Evolutionary conservation across 92 coral and sea anemone species (phyloP).

Genomic region (Nematostella vectensis): DNA sequence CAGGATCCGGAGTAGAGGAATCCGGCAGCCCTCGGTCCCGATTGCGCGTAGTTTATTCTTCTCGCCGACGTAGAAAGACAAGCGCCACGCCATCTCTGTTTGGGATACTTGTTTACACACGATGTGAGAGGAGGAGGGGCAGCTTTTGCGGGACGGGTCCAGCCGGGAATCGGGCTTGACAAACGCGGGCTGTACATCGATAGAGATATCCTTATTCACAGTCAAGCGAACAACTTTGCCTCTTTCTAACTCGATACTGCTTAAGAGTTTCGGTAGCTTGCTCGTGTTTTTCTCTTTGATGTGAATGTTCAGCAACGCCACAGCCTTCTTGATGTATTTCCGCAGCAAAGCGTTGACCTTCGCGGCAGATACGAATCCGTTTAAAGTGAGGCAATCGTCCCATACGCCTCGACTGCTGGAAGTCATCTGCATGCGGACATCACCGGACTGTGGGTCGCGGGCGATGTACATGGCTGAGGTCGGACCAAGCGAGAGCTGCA

Average conservation of each 20-base stretch:
- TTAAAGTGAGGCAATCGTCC: constrained; percentile 92
- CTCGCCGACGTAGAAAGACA: constrained; percentile 87
- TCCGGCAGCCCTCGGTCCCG: constrained; percentile 86
- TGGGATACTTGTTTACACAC: constrained; percentile 67
- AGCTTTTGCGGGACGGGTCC: constrained; percentile 80
- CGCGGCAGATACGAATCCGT: constrained; percentile 88
- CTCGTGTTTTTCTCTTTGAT: constrained; percentile 66
- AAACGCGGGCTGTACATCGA: constrained; percentile 88
- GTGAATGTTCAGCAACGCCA: constrained; percentile 65
- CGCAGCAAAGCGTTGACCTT: constrained; percentile 84
- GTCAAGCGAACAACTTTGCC: constrained; percentile 74
- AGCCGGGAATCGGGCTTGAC: constrained; percentile 92
- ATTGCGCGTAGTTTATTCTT: constrained; percentile 91
- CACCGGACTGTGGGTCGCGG: constrained; percentile 67
- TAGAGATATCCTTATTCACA: constrained; percentile 85
- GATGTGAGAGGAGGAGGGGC: constrained; percentile 93
- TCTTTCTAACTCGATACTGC: constrained; percentile 79
- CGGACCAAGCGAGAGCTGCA: constrained; percentile 85
- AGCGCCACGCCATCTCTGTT: constrained; percentile 82
- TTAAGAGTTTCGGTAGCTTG: constrained; percentile 72
- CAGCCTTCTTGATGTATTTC: constrained; percentile 87
- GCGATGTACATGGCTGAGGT: constrained; percentile 88
- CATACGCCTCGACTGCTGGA: constrained; percentile 74
- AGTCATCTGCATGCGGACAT: constrained; percentile 81
- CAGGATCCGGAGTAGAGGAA: constrained; percentile 79